Conservation (phyloP, 2,113 vertebrate genomes). For the Empidonax traillii region DNA sequence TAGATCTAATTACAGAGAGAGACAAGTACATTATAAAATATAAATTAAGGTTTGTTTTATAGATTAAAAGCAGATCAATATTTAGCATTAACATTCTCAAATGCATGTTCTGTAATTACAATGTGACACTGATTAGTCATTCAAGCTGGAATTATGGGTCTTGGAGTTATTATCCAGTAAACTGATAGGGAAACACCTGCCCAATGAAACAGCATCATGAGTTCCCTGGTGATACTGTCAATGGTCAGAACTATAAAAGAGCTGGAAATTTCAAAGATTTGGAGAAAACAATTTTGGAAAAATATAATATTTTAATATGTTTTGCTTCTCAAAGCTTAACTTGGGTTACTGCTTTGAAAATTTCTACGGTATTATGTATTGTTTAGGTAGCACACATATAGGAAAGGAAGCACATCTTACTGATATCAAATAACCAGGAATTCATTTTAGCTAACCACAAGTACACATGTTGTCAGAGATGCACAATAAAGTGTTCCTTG, state of each 20-base stretch:
- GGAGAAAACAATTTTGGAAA: background rate
- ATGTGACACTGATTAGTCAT: background rate
- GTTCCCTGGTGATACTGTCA: background rate
- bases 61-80: constrained; percentile 10
- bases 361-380: background rate
- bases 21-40: background rate
- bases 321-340: background rate
- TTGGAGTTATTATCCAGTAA: background rate
- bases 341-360: background rate
- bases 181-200: background rate
- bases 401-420: background rate
- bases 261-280: background rate
- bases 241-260: accelerated
- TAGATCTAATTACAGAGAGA: background rate
- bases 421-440: background rate
- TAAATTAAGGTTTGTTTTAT: background rate
- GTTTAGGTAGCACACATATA: background rate
- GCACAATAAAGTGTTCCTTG: background rate
- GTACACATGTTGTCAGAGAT: background rate
- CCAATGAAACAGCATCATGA: background rate
- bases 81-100: background rate
- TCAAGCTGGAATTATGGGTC: background rate
- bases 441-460: background rate
- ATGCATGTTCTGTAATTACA: background rate
- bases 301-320: background rate